Evolutionary conservation across 2,797 vertebrate genomes (phyloP).

Genomic region (Chaetophractus vellerosus): DNA sequence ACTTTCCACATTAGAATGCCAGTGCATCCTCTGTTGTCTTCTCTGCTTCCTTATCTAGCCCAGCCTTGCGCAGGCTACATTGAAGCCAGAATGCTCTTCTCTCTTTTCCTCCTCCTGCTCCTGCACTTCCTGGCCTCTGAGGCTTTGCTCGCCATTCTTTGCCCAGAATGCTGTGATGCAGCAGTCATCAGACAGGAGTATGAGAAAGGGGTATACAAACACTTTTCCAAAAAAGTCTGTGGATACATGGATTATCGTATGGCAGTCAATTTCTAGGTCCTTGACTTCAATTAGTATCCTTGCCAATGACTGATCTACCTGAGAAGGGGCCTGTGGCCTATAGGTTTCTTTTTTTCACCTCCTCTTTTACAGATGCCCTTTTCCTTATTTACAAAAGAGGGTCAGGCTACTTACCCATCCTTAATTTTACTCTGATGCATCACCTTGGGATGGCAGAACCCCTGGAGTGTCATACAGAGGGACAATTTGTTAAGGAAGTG

Average conservation of each 20-base stretch:
- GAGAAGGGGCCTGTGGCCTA: not conserved
- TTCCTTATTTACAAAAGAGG: constrained; percentile 26
- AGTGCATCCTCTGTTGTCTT: not conserved
- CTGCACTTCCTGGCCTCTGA: not conserved
- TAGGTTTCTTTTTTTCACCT: not conserved
- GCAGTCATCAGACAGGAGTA: not conserved
- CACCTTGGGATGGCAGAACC: not conserved
- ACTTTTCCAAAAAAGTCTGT: not conserved
- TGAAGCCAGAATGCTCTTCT: constrained; percentile 11
- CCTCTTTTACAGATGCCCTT: not conserved
- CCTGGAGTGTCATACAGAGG: not conserved
- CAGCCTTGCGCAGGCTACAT: not conserved
- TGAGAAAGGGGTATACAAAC: not conserved
- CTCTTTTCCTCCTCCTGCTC: not conserved
- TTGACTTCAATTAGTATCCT: constrained; percentile 24
- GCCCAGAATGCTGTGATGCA: not conserved
- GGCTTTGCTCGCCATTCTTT: not conserved
- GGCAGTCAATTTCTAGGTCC: constrained; percentile 11
- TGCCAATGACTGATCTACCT: not conserved
- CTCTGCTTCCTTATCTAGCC: not conserved
- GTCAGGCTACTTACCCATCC: not conserved
- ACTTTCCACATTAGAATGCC: not conserved
- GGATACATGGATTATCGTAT: not conserved
- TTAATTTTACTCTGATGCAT: not conserved
- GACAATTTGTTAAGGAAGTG: not conserved